A percentile compares a stretch with the other conserved stretches of the same genome.
These are phyloP conservation scores for Brachionus paranguensis DNA, from an alignment of 1,140 invertebrate genomes.

Conservation along the genomic window DNA sequence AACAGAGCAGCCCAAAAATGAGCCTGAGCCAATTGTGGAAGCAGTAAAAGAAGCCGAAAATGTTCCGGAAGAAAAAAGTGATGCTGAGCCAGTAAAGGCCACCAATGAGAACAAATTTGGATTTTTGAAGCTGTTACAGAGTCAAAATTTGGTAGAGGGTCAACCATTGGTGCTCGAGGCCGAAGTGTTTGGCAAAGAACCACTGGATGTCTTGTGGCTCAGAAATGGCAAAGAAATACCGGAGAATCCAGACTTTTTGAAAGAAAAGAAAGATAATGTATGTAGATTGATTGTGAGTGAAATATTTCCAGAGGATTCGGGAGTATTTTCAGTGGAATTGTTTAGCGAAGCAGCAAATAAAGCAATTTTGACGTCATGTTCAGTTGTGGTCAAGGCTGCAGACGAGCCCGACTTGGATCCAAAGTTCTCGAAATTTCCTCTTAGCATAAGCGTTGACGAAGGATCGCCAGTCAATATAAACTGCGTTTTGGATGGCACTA, in stretches of 20 bases:
- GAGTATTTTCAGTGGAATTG: conserved; percentile 28
- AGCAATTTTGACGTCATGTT: background rate
- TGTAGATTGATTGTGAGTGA: conserved; percentile 23
- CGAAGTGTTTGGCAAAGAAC: background rate
- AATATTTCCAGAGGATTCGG: conserved; percentile 41
- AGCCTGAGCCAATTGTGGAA: background rate
- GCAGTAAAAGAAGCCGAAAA: background rate
- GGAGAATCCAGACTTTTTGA: conserved; percentile 40
- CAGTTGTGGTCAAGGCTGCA: conserved; percentile 19
- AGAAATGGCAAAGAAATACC: conserved; percentile 41
- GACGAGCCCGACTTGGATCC: conserved; percentile 39
- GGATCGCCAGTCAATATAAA: background rate
- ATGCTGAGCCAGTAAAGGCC: background rate
- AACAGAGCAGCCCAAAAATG: background rate
- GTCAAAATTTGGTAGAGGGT: conserved; percentile 36
- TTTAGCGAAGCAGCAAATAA: background rate
- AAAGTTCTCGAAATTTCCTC: conserved; percentile 9
- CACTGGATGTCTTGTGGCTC: conserved; percentile 25
- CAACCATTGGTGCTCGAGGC: background rate
- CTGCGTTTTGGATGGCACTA: background rate
- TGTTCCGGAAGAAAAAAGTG: background rate
- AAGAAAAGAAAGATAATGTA: conserved; percentile 17
- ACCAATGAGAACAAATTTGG: background rate
- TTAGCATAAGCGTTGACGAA: background rate
- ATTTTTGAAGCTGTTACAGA: background rate